phyloP scores from a whole-genome alignment of 2,888 invertebrate genomes.

The Caenorhabditis wallacei region DNA sequence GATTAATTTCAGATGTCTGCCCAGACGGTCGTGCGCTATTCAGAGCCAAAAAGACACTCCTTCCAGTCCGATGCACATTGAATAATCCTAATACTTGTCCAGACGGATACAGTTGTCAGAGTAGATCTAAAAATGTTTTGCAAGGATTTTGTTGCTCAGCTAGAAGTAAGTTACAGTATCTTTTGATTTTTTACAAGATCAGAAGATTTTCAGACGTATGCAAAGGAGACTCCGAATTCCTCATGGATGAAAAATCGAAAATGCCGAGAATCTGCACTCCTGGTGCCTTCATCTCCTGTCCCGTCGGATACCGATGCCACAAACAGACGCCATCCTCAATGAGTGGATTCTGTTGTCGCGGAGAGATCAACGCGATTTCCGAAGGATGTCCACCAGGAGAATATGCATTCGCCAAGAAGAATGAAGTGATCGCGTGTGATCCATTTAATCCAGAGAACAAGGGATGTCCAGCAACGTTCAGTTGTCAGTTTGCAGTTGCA shows the following conservation, averaged over 20 bases:
- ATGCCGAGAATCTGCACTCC: constrained; percentile 80
- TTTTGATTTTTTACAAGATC: neutral
- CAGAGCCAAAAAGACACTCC: constrained; percentile 74
- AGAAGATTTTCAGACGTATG: constrained; percentile 73
- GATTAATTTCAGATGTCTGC: constrained; percentile 75
- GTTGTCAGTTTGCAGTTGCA: constrained; percentile 77
- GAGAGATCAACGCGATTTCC: constrained; percentile 77
- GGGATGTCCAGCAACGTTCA: constrained; percentile 72
- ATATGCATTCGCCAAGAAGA: constrained; percentile 75
- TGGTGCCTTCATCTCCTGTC: constrained; percentile 79
- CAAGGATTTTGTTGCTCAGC: constrained; percentile 81
- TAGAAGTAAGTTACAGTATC: constrained; percentile 69
- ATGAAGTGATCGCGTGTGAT: constrained; percentile 78
- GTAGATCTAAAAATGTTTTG: constrained; percentile 73
- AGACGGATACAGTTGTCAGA: constrained; percentile 79
- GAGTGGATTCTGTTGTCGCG: constrained; percentile 79
- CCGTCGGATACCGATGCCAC: constrained; percentile 78
- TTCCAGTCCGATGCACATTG: constrained; percentile 78
- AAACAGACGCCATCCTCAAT: constrained; percentile 63
- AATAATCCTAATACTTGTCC: constrained; percentile 75
- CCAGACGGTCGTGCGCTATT: constrained; percentile 78
- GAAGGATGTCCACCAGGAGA: constrained; percentile 81
- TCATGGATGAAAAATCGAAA: constrained; percentile 78
- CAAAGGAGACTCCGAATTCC: constrained; percentile 77
- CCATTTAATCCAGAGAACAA: constrained; percentile 80